Conservation (phyloP, 2,797 vertebrate species). For the Clarias pachynema region DNA sequence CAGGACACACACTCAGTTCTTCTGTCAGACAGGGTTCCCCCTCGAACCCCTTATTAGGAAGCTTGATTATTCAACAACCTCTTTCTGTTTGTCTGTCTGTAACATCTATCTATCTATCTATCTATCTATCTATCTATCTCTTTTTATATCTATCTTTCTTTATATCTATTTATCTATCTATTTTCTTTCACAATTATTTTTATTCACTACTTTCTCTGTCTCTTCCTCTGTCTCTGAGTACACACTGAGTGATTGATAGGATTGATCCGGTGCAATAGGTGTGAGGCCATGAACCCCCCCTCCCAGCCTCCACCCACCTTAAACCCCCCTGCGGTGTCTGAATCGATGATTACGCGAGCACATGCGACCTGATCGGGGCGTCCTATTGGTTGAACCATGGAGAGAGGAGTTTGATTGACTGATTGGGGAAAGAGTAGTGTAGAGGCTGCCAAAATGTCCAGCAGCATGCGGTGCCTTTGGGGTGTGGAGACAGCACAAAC, state of each 20-base stretch:
- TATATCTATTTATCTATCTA: not conserved
- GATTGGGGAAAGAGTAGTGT: not conserved
- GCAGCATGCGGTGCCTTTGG: not conserved
- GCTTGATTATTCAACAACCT: too few relatives aligned
- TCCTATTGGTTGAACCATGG: conserved; percentile 3
- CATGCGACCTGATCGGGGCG: not conserved
- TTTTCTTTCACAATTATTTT: not conserved
- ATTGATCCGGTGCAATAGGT: not conserved
- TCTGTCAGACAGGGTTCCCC: not conserved
- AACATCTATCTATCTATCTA: not conserved
- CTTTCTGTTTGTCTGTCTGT: too few relatives aligned
- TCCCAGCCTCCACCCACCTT: not conserved
- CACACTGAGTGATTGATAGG: conserved; percentile 15
- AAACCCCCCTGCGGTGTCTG: not conserved
- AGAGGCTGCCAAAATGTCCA: conserved; percentile 6
- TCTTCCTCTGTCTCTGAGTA: not conserved
- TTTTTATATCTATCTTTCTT: not conserved
- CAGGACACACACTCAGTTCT: not conserved
- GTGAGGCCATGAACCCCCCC: not conserved
- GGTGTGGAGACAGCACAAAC: not conserved
- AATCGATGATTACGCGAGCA: conserved; percentile 13
- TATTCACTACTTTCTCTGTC: not conserved
- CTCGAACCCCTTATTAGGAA: not conserved
- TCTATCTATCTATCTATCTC: not conserved
- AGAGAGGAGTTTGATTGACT: conserved; percentile 18